phyloP scores from a whole-genome alignment of 2,113 vertebrate genomes.

The Sisor rabdophorus region DNA sequence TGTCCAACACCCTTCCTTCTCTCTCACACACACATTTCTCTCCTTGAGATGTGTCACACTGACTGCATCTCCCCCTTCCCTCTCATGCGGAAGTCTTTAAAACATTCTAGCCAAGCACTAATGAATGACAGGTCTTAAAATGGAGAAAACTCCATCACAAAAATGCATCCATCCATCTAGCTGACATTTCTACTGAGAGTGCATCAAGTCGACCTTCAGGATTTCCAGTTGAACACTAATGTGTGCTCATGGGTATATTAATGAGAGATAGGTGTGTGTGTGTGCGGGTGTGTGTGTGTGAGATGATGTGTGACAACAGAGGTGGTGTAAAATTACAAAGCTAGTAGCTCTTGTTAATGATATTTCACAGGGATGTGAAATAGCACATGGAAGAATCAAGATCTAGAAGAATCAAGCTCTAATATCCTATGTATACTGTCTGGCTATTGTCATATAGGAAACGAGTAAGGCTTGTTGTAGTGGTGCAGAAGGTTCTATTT shows the following conservation, averaged over 20 bases:
- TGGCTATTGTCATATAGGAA: background rate
- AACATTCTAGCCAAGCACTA: background rate
- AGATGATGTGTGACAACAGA: background rate
- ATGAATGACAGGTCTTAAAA: conserved; percentile 17
- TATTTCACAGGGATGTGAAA: background rate
- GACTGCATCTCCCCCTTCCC: conserved; percentile 12
- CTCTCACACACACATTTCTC: background rate
- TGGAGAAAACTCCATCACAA: background rate
- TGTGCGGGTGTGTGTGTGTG: background rate
- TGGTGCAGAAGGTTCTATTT: background rate
- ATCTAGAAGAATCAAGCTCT: background rate
- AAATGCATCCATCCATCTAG: background rate
- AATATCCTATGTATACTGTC: background rate
- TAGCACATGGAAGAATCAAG: background rate
- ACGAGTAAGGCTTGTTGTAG: background rate
- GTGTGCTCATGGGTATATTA: background rate
- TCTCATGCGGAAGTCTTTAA: conserved; percentile 15
- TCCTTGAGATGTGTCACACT: conserved; percentile 15
- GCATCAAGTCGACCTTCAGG: conserved; percentile 1
- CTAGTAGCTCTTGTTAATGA: conserved; percentile 22
- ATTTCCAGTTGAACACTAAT: background rate
- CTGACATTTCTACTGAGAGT: background rate
- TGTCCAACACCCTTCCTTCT: conserved; percentile 7
- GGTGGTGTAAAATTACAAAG: conserved; percentile 4
- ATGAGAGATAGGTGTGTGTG: background rate